Evolutionary conservation across 2,797 vertebrate species (phyloP).

Genomic region (Scomberomorus guttatus): DNA sequence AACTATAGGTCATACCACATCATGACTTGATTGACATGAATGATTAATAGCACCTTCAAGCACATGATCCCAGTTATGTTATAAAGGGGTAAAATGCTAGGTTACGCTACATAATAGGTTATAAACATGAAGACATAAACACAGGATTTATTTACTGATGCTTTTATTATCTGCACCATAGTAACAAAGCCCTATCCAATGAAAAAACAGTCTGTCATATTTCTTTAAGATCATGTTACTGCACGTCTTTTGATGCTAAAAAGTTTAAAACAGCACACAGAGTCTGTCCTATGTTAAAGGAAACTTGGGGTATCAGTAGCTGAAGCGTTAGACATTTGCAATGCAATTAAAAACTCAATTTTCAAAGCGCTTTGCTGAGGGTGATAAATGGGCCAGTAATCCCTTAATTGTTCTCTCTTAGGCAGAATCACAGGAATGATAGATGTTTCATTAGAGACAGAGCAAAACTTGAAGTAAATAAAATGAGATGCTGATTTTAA

Average conservation of each 20-base stretch:
- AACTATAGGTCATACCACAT: conserved; percentile 40
- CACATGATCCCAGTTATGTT: conserved; percentile 1
- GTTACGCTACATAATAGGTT: no score
- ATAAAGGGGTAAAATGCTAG: background rate
- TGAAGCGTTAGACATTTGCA: conserved; percentile 72
- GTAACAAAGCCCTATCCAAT: background rate
- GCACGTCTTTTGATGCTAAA: background rate
- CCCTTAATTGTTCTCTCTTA: conserved; percentile 80
- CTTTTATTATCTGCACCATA: background rate
- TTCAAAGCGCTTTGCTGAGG: conserved; percentile 79
- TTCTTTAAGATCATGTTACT: background rate
- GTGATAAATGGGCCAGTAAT: conserved; percentile 82
- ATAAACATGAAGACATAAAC: background rate
- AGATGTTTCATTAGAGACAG: conserved; percentile 64
- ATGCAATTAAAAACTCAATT: conserved; percentile 85
- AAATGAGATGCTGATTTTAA: conserved; percentile 46
- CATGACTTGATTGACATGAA: conserved; percentile 45
- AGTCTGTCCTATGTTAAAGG: conserved; percentile 33
- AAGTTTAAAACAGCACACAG: conserved; percentile 27
- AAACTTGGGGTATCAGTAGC: conserved; percentile 76
- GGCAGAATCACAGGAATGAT: conserved; percentile 70
- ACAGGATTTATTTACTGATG: background rate
- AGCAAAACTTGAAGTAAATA: conserved; percentile 65
- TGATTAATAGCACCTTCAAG: conserved; percentile 37
- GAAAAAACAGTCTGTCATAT: background rate